phyloP scores from a whole-genome alignment of 2,888 invertebrate species.

The Tolmerus cingulatus region DNA sequence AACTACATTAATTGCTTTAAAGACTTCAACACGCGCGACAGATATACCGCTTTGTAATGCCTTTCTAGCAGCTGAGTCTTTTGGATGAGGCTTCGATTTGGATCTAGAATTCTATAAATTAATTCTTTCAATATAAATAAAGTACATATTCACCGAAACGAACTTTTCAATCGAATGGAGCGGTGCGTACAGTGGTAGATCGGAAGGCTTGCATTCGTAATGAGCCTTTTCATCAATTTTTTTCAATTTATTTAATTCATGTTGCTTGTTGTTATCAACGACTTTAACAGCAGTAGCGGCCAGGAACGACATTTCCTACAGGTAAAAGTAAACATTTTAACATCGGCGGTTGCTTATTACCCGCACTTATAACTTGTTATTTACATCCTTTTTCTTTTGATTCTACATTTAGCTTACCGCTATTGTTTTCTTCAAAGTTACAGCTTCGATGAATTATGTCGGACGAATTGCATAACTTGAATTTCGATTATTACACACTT shows the following conservation, averaged over 20 bases:
- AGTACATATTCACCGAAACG: not conserved
- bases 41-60: constrained; percentile 56
- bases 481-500: too few species aligned
- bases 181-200: constrained; percentile 59
- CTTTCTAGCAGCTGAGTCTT: constrained; percentile 52
- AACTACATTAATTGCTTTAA: constrained; percentile 53
- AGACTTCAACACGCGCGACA: constrained; percentile 55
- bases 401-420: not conserved
- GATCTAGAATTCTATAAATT: constrained; percentile 44
- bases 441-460: not conserved
- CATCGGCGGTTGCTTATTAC: too few species aligned
- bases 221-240: constrained; percentile 48
- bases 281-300: not conserved
- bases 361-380: not conserved
- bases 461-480: not conserved
- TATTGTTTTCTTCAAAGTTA: not conserved
- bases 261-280: not conserved
- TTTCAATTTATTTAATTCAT: not conserved
- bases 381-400: not conserved
- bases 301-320: too few species aligned
- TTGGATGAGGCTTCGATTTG: constrained; percentile 49
- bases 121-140: not conserved
- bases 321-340: too few species aligned
- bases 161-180: constrained; percentile 51
- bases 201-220: constrained; percentile 57